Evolutionary conservation across 2,797 vertebrate species (phyloP).

Genomic region (Anisognathus igniventris): DNA sequence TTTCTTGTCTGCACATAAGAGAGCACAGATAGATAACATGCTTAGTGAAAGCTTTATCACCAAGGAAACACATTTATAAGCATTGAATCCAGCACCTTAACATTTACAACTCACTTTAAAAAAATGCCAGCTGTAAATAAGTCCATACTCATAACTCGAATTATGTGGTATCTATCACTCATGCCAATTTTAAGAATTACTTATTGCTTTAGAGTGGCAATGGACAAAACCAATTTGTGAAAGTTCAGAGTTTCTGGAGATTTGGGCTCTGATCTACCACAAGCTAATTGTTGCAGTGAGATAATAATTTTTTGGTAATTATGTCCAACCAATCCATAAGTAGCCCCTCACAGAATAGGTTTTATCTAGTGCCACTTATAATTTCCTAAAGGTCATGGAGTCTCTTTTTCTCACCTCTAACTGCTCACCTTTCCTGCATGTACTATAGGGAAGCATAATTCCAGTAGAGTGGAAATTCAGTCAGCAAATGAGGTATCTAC

Average conservation of each 20-base stretch:
- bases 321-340: constrained; percentile 54
- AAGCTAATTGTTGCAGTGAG: constrained; percentile 65
- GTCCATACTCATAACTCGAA: constrained; percentile 44
- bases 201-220: background rate
- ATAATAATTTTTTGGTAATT: constrained; percentile 68
- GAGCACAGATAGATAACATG: constrained; percentile 66
- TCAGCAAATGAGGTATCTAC: constrained; percentile 62
- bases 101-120: constrained; percentile 59
- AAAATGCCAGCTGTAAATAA: constrained; percentile 70
- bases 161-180: background rate
- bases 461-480: constrained; percentile 70
- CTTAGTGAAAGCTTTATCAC: constrained; percentile 78
- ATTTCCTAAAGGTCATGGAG: constrained; percentile 76
- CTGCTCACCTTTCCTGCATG: constrained; percentile 68
- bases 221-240: background rate
- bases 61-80: constrained; percentile 75
- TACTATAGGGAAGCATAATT: constrained; percentile 74
- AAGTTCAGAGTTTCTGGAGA: constrained; percentile 35
- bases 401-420: constrained; percentile 73
- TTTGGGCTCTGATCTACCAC: background rate
- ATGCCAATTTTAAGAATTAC: background rate
- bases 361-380: constrained; percentile 65
- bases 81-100: constrained; percentile 55
- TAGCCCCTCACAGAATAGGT: constrained; percentile 40
- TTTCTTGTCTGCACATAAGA: constrained; percentile 29